Conservation (phyloP, 2,888 invertebrate genomes). For the Sceliomorpha sp. region DNA sequence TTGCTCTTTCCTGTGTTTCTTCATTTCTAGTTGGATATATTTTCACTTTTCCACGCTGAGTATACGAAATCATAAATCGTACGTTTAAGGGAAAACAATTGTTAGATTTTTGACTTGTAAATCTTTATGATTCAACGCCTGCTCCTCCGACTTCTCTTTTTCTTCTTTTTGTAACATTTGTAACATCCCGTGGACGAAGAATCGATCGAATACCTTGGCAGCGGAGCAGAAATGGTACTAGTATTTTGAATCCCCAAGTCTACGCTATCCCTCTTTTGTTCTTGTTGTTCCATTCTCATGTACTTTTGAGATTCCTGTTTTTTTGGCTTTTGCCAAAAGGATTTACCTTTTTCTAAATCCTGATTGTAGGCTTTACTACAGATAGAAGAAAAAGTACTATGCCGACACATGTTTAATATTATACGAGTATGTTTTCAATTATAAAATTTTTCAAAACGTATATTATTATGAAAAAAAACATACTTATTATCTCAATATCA, state of each 20-base stretch:
- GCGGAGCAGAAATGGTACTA: constrained; percentile 10
- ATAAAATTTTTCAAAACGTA: too few species aligned
- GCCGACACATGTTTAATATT: too few species aligned
- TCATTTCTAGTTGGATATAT: too few species aligned
- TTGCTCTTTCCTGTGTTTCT: too few species aligned
- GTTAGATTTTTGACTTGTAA: too few species aligned
- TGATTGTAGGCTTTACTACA: constrained; percentile 28
- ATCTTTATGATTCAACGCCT: constrained; percentile 38
- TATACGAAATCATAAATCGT: too few species aligned
- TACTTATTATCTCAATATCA: too few species aligned
- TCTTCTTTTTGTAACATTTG: constrained; percentile 68
- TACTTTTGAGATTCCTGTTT: constrained; percentile 43
- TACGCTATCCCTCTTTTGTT: constrained; percentile 47
- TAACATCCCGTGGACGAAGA: constrained; percentile 64
- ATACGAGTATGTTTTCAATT: too few species aligned
- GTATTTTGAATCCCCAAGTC: constrained; percentile 56
- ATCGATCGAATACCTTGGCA: constrained; percentile 58
- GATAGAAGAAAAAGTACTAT: too few species aligned
- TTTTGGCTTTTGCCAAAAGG: constrained; percentile 26
- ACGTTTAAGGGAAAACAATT: too few species aligned
- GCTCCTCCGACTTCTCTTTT: constrained; percentile 45
- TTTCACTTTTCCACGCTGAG: too few species aligned
- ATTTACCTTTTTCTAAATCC: constrained; percentile 38
- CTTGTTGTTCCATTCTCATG: constrained; percentile 47
- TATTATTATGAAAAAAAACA: too few species aligned